phyloP scores from a whole-genome alignment of 2,888 invertebrate genomes.

The Alitta virens region DNA sequence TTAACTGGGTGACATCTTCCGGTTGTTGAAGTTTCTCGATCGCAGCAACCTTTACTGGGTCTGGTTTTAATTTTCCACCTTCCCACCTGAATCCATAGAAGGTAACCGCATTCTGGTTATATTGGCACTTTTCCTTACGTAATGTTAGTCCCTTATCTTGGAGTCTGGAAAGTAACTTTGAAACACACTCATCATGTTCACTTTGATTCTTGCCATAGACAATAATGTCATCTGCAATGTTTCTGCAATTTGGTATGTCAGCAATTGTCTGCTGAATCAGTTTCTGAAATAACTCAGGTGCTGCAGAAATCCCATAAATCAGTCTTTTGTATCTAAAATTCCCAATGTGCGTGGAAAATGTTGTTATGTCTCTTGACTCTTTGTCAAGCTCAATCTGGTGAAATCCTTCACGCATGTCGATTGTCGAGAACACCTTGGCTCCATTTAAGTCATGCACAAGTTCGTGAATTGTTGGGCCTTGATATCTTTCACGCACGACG shows the following conservation, averaged over 20 bases:
- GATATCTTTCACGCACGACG: constrained; percentile 17
- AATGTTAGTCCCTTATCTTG: neutral
- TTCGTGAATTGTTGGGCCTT: constrained; percentile 20
- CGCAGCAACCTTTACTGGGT: neutral
- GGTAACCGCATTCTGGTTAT: neutral
- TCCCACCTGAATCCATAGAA: constrained; percentile 6
- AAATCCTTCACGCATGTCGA: constrained; percentile 6
- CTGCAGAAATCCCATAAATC: constrained; percentile 5
- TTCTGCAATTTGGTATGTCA: neutral
- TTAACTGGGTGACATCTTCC: constrained; percentile 28
- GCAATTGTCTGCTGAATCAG: constrained; percentile 1
- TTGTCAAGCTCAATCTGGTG: constrained; percentile 13
- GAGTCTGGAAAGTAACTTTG: constrained; percentile 16
- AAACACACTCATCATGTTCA: neutral
- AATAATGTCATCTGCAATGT: constrained; percentile 3
- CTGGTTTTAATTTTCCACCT: neutral
- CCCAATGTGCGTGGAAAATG: constrained; percentile 7
- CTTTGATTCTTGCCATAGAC: neutral
- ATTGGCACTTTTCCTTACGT: neutral
- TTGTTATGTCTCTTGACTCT: constrained; percentile 13
- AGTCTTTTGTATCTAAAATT: constrained; percentile 12
- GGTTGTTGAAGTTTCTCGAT: constrained; percentile 28
- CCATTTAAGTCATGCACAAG: neutral
- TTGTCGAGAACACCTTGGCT: neutral
- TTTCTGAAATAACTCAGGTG: constrained; percentile 12